Evolutionary conservation across 2,797 vertebrate species (phyloP).

Genomic region (Acanthornis magna): DNA sequence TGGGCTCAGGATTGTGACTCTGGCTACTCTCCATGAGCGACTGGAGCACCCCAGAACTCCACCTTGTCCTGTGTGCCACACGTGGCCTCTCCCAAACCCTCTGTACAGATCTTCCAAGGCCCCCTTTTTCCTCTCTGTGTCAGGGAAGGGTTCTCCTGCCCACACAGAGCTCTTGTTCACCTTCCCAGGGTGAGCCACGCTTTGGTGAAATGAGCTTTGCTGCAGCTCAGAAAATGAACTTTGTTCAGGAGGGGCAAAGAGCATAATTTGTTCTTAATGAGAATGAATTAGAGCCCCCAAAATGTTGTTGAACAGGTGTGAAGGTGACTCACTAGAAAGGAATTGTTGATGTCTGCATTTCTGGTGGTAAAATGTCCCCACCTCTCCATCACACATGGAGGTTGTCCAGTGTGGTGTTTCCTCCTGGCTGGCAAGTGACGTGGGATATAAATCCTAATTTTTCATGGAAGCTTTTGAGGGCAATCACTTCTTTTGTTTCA

Average conservation of each 20-base stretch:
- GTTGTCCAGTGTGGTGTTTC: not conserved
- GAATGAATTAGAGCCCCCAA: not conserved
- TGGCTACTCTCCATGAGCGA: not conserved
- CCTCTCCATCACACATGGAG: not conserved
- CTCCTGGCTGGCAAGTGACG: not conserved
- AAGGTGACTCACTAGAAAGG: not conserved
- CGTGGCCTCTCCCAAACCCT: not conserved
- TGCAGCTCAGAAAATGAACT: not conserved
- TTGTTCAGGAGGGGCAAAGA: not conserved
- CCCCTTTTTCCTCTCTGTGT: not conserved
- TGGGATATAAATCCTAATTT: not conserved
- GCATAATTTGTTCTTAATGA: not conserved
- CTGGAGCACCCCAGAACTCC: not conserved
- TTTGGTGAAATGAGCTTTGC: not conserved
- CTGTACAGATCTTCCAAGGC: not conserved
- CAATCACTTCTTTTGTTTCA: not conserved
- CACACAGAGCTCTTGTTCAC: not conserved
- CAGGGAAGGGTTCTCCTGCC: not conserved
- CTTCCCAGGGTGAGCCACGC: not conserved
- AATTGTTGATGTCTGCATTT: not conserved
- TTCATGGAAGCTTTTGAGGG: not conserved
- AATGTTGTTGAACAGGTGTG: not conserved
- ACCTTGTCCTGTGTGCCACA: not conserved
- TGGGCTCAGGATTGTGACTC: not conserved
- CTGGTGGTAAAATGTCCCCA: not conserved